Conservation (phyloP, 2,797 vertebrate genomes). For the Varecia variegata region DNA sequence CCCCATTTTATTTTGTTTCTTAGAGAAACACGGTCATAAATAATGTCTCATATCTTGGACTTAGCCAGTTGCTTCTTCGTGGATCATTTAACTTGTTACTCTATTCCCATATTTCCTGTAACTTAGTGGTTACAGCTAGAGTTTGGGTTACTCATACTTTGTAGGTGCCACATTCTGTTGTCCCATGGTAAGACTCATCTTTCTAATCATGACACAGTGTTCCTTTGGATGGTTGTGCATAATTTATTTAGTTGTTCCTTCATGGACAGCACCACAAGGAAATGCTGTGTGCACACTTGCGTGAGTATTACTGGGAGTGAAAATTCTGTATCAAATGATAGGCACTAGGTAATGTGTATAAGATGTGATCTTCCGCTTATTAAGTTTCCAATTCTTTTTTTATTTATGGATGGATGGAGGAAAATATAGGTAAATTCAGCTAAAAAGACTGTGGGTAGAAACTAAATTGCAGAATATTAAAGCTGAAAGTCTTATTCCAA, state of each 20-base stretch:
- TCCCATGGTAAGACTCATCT: background rate
- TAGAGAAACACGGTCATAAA: background rate
- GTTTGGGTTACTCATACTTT: background rate
- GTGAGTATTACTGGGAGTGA: background rate
- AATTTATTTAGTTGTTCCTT: background rate
- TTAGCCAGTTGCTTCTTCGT: background rate
- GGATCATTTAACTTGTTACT: background rate
- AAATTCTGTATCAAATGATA: background rate
- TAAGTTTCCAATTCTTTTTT: background rate
- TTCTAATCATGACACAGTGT: background rate
- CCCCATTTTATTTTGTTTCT: background rate
- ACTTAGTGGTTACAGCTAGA: background rate
- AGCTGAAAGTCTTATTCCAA: background rate
- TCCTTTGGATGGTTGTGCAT: background rate
- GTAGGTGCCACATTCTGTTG: background rate
- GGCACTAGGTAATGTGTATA: background rate
- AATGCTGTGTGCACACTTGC: background rate
- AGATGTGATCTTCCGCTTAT: background rate
- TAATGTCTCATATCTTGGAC: background rate
- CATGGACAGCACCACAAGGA: background rate
- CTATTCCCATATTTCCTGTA: background rate
- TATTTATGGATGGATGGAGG: background rate
- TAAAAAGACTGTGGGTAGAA: background rate
- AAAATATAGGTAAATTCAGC: background rate
- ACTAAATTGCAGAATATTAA: background rate